A percentile compares a stretch with the other conserved stretches of the same genome.
phyloP scores from a whole-genome alignment of 2,888 invertebrate species.

The Leistus spinibarbis region DNA sequence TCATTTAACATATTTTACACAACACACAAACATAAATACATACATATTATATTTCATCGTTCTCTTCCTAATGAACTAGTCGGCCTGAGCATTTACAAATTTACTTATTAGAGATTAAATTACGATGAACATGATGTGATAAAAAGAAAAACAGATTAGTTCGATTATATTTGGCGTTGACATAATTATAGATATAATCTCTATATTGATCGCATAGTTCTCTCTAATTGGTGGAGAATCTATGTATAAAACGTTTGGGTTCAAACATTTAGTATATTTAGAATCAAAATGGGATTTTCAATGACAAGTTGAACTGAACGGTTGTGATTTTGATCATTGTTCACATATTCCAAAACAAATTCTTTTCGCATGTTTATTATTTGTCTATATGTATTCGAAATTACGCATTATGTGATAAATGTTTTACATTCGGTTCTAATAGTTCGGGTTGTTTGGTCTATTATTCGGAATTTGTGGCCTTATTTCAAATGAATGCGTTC shows the following conservation, averaged over 20 bases:
- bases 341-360: too few relatives aligned
- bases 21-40: neutral
- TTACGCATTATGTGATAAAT: neutral
- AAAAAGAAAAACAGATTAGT: neutral
- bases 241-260: neutral
- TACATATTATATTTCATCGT: neutral
- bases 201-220: neutral
- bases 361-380: too few relatives aligned
- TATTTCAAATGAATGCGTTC: neutral
- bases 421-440: neutral
- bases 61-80: conserved; percentile 31
- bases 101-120: conserved; percentile 7
- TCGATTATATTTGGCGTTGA: neutral
- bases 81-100: conserved; percentile 36
- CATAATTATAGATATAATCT: neutral
- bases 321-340: too few relatives aligned
- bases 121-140: conserved; percentile 14
- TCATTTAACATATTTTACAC: neutral
- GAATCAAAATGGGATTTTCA: too few relatives aligned
- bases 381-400: too few relatives aligned
- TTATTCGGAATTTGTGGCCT: neutral
- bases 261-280: too few relatives aligned
- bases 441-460: neutral
- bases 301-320: too few relatives aligned
- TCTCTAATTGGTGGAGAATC: too few relatives aligned